Percentiles rank a stretch among this genome's conserved stretches.
These are phyloP conservation scores for Nicator chloris DNA, from an alignment of 2,113 vertebrate species.

Conservation along the genomic window DNA sequence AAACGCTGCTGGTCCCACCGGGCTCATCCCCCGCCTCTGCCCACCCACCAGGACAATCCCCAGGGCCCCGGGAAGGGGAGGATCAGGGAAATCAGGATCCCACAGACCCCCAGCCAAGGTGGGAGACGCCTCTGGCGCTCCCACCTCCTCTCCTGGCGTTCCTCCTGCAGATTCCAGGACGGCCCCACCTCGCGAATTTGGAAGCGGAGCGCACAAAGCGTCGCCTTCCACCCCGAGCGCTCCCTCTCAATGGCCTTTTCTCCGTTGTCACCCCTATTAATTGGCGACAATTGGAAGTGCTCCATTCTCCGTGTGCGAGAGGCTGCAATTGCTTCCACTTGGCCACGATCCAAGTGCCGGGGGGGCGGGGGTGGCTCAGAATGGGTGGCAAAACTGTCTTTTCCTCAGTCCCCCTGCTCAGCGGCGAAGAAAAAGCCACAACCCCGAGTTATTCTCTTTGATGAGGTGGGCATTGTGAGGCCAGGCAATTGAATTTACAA, in stretches of 20 bases:
- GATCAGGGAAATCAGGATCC: not conserved
- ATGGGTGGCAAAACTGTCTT: slow-evolving; percentile 65
- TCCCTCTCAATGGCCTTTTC: not conserved
- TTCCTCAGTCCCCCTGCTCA: slow-evolving; percentile 19
- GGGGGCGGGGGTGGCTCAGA: slow-evolving; percentile 40
- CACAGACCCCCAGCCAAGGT: fast-evolving
- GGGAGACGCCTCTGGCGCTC: not conserved
- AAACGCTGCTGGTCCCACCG: not conserved
- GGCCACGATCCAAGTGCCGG: slow-evolving; percentile 43
- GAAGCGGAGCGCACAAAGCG: not conserved
- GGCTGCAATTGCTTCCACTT: slow-evolving; percentile 55
- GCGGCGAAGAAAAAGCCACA: slow-evolving; percentile 21
- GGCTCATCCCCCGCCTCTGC: not conserved
- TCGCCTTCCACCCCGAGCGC: not conserved
- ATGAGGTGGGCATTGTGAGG: slow-evolving; percentile 71
- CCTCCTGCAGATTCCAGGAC: not conserved
- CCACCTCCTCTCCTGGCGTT: not conserved
- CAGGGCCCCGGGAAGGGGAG: fast-evolving
- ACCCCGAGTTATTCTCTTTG: slow-evolving; percentile 66
- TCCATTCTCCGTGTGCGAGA: not conserved
- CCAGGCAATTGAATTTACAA: slow-evolving; percentile 79
- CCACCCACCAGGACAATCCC: not conserved
- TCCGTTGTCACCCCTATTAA: slow-evolving; percentile 14
- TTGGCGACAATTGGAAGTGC: slow-evolving; percentile 22
- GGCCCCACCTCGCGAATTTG: not conserved